These are phyloP conservation scores for Scopus umbretta DNA, from an alignment of 2,113 vertebrate genomes.

Conservation along the genomic window DNA sequence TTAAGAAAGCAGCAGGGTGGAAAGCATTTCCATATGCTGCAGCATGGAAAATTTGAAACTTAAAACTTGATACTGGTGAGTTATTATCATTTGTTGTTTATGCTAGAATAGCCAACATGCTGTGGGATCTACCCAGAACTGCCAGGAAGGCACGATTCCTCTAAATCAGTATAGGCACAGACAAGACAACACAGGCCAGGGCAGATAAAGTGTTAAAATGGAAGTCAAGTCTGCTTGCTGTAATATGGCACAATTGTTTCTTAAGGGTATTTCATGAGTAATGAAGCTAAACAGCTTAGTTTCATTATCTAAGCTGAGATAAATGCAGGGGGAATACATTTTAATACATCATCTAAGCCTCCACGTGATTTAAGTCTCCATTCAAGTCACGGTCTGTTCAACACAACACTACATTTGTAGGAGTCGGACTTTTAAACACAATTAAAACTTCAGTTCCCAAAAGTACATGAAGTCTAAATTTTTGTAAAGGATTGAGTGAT, in stretches of 20 bases:
- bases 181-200: background rate
- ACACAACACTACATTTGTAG: background rate
- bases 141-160: background rate
- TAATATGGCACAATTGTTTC: background rate
- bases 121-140: background rate
- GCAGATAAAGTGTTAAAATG: background rate
- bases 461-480: background rate
- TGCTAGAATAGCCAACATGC: background rate
- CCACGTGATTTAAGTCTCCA: background rate
- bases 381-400: background rate
- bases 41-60: background rate
- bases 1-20: background rate
- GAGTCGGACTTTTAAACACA: background rate
- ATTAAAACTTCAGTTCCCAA: conserved; percentile 6
- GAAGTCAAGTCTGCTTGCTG: background rate
- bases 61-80: background rate
- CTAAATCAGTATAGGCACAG: background rate
- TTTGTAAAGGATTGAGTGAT: background rate
- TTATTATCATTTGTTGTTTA: background rate
- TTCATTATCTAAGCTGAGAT: conserved; percentile 38
- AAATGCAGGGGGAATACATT: conserved; percentile 30
- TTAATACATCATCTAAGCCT: conserved; percentile 2
- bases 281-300: conserved; percentile 50
- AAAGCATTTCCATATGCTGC: background rate
- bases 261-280: conserved; percentile 19